Conservation (phyloP, 1,140 invertebrate species). For the Melitaea cinxia region DNA sequence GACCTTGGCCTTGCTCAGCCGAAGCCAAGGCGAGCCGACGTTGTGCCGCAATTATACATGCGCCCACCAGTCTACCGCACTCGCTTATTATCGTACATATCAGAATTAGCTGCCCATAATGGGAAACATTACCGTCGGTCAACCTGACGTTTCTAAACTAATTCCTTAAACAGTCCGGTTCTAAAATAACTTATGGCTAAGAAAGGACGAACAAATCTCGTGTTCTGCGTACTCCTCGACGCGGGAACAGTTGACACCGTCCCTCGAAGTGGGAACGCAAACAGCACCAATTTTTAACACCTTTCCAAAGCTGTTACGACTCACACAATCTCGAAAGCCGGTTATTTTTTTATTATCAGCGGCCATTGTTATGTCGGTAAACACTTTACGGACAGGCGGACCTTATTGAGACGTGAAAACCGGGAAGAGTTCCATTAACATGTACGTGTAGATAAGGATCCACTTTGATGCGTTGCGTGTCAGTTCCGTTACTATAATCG, state of each 20-base stretch:
- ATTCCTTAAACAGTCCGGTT: not conserved
- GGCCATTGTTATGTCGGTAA: slow-evolving; percentile 11
- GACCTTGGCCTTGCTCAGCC: slow-evolving; percentile 74
- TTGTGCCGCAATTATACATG: slow-evolving; percentile 66
- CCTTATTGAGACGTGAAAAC: not conserved
- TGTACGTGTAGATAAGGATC: not conserved
- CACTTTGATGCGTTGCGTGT: not conserved
- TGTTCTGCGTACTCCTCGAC: not conserved
- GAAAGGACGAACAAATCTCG: not conserved
- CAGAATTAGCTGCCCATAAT: not conserved
- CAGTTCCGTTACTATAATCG: not conserved
- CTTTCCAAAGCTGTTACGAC: slow-evolving; percentile 38
- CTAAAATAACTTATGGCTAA: not conserved
- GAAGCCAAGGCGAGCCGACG: slow-evolving; percentile 64
- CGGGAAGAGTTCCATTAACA: slow-evolving; percentile 4
- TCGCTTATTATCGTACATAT: slow-evolving; percentile 40
- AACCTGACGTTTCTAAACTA: not conserved
- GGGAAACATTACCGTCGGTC: not conserved
- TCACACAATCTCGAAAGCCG: slow-evolving; percentile 22
- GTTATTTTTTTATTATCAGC: slow-evolving; percentile 30
- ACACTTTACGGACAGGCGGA: slow-evolving; percentile 3
- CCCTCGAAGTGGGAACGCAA: slow-evolving; percentile 38
- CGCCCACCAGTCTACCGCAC: slow-evolving; percentile 68
- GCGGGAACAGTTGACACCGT: slow-evolving; percentile 11
- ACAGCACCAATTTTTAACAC: slow-evolving; percentile 44